Evolutionary conservation across 2,888 invertebrate species (phyloP).

Genomic region (Rhamphomyia laevipes): DNA sequence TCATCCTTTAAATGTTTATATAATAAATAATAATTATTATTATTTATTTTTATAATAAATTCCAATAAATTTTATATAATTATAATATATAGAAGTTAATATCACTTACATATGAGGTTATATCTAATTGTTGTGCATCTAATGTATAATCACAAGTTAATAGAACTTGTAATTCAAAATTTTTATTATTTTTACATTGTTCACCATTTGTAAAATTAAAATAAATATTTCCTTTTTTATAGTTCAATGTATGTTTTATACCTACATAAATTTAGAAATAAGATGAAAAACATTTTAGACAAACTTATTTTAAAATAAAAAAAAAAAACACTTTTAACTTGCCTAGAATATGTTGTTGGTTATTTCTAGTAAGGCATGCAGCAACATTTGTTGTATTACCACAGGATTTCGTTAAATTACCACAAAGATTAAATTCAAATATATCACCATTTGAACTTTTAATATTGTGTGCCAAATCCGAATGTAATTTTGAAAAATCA

Average conservation of each 20-base stretch:
- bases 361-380: slow-evolving; percentile 29
- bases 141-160: slow-evolving; percentile 33
- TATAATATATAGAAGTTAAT: too few relatives aligned
- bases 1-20: slow-evolving; percentile 9
- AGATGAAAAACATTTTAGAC: not conserved
- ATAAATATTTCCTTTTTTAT: slow-evolving; percentile 29
- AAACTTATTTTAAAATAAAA: slow-evolving; percentile 1
- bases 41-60: not conserved
- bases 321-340: slow-evolving; percentile 9
- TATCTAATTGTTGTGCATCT: slow-evolving; percentile 23
- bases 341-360: slow-evolving; percentile 31
- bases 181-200: slow-evolving; percentile 25
- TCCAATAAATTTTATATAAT: not conserved
- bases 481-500: slow-evolving; percentile 26
- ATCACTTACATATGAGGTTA: slow-evolving; percentile 15
- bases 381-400: slow-evolving; percentile 25
- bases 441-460: slow-evolving; percentile 20
- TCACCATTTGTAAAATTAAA: slow-evolving; percentile 29
- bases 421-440: slow-evolving; percentile 34
- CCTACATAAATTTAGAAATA: slow-evolving; percentile 21
- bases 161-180: slow-evolving; percentile 25
- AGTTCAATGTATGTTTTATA: slow-evolving; percentile 27
- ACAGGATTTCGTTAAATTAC: slow-evolving; percentile 26
- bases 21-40: not conserved
- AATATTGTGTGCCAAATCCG: slow-evolving; percentile 28